Evolutionary conservation across 2,797 vertebrate genomes (phyloP).

Genomic region (Brachyrhaphis roseni): DNA sequence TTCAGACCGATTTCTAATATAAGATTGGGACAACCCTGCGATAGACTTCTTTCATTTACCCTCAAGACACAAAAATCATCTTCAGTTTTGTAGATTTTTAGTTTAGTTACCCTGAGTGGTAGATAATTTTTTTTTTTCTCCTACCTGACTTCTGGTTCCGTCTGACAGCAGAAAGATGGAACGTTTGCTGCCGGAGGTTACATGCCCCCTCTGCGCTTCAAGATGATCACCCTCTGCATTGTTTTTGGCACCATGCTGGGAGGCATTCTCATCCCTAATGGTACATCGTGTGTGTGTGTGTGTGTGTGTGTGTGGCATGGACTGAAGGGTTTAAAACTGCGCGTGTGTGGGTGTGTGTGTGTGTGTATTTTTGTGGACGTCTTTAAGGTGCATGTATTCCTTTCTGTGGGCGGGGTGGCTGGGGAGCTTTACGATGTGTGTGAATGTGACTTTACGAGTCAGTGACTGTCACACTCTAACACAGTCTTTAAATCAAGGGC

Average conservation of each 20-base stretch:
- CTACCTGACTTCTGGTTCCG: slow-evolving; percentile 14
- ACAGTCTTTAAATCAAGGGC: slow-evolving; percentile 79
- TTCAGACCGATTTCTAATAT: too few relatives aligned
- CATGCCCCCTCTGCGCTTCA: slow-evolving; percentile 98
- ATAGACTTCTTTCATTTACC: neutral
- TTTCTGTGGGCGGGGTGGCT: slow-evolving; percentile 70
- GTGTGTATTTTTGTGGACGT: slow-evolving; percentile 47
- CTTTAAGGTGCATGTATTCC: slow-evolving; percentile 74
- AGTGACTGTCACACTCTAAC: slow-evolving; percentile 81
- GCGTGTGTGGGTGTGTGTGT: slow-evolving; percentile 12
- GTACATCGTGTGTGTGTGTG: slow-evolving; percentile 69
- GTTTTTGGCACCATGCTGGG: slow-evolving; percentile 98
- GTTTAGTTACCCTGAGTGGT: neutral
- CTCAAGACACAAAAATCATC: neutral
- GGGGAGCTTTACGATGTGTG: slow-evolving; percentile 74
- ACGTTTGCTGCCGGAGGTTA: slow-evolving; percentile 96
- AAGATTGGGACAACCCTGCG: too few relatives aligned
- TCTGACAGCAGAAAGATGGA: slow-evolving; percentile 92
- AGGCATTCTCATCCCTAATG: slow-evolving; percentile 96
- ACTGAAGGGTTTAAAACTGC: slow-evolving; percentile 33
- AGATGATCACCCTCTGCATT: slow-evolving; percentile 91
- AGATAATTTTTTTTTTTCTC: neutral
- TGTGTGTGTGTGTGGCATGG: slow-evolving; percentile 18
- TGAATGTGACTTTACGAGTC: slow-evolving; percentile 81
- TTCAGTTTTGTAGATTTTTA: neutral